These are phyloP conservation scores for Gasterosteus nipponicus DNA, from an alignment of 2,113 vertebrate genomes.

Conservation along the genomic window DNA sequence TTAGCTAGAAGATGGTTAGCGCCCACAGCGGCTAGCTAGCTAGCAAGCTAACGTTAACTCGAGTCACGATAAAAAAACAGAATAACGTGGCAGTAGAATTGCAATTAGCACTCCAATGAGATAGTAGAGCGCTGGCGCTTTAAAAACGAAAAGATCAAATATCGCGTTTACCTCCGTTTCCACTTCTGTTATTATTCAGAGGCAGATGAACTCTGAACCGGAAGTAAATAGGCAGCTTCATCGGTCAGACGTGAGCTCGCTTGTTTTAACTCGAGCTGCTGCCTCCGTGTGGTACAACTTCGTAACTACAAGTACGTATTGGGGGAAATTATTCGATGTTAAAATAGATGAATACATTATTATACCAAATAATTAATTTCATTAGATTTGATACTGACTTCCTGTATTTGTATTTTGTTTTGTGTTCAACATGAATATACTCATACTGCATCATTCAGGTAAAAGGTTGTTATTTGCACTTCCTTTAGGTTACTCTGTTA, in stretches of 20 bases:
- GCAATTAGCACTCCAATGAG: background rate
- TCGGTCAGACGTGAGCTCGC: background rate
- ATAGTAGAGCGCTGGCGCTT: fast-evolving
- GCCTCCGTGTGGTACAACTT: slow-evolving; percentile 41
- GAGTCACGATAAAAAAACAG: background rate
- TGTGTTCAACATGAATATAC: background rate
- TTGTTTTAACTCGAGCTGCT: slow-evolving; percentile 12
- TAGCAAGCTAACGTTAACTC: background rate
- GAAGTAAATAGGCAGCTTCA: slow-evolving; percentile 66
- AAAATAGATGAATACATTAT: background rate
- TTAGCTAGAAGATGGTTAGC: slow-evolving; percentile 20
- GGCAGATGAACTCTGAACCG: slow-evolving; percentile 42
- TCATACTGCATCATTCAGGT: background rate
- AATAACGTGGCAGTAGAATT: background rate
- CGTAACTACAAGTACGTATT: slow-evolving; percentile 27
- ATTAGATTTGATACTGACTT: background rate
- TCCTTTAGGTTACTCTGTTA: slow-evolving; percentile 7
- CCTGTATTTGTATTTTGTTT: background rate
- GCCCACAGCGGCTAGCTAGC: background rate
- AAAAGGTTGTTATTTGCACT: background rate
- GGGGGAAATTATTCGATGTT: background rate
- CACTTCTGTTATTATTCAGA: slow-evolving; percentile 50
- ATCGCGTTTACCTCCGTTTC: slow-evolving; percentile 48
- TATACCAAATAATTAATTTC: background rate
- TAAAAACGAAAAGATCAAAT: background rate